These are phyloP conservation scores for Nibea coibor DNA, from an alignment of 2,113 vertebrate species.

Conservation along the genomic window DNA sequence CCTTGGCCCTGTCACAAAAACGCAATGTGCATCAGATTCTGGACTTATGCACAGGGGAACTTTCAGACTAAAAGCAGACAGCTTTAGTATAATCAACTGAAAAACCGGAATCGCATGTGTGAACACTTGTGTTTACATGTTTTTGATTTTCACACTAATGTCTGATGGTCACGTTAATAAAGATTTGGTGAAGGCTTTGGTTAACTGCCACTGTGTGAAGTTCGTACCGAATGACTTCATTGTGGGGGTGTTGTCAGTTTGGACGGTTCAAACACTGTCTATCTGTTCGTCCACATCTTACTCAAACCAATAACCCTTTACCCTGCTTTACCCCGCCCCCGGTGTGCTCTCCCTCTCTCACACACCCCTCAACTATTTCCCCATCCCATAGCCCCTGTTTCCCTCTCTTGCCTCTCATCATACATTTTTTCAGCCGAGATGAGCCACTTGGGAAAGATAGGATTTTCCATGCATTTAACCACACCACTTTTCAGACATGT, in stretches of 20 bases:
- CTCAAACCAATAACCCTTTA: conserved; percentile 59
- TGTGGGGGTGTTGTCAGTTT: conserved; percentile 18
- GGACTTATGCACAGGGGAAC: conserved; percentile 1
- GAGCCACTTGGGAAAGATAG: conserved; percentile 70
- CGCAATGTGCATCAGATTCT: conserved; percentile 39
- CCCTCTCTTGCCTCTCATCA: conserved; percentile 57
- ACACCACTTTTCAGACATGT: conserved; percentile 61
- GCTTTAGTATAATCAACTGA: not conserved
- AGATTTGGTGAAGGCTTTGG: not conserved
- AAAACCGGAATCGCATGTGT: not conserved
- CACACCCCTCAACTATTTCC: conserved; percentile 59
- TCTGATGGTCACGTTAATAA: not conserved
- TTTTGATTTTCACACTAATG: conserved; percentile 14
- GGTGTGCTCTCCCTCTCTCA: conserved; percentile 26
- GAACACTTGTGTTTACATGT: conserved; percentile 4
- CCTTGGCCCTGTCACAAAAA: conserved; percentile 45
- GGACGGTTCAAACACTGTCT: conserved; percentile 26
- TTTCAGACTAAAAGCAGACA: conserved; percentile 1
- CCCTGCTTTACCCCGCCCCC: conserved; percentile 31
- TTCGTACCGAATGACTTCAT: conserved; percentile 2
- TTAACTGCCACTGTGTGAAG: conserved; percentile 17
- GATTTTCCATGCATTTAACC: conserved; percentile 75
- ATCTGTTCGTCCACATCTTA: conserved; percentile 45
- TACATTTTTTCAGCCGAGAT: conserved; percentile 60
- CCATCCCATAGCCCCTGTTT: conserved; percentile 47